Conservation (phyloP, 30 jellyfish, hydroid and myxozoan genomes). For the Cassiopea andromeda region DNA sequence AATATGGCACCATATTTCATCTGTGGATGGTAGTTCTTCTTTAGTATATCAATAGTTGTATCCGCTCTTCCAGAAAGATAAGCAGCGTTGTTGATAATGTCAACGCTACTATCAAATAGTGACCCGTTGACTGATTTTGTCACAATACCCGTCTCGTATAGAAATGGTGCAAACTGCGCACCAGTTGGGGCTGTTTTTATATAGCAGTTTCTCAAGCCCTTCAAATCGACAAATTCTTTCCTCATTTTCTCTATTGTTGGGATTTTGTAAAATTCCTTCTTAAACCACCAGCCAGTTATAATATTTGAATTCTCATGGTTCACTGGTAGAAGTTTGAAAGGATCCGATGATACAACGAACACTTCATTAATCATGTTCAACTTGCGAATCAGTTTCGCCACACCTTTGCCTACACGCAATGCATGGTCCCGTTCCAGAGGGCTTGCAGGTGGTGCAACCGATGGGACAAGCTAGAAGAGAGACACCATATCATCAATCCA, state of each 20-base stretch:
- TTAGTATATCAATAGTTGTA: slow-evolving; percentile 7
- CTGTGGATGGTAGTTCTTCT: slow-evolving; percentile 26
- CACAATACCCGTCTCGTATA: slow-evolving; percentile 79
- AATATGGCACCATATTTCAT: slow-evolving; percentile 37
- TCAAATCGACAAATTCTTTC: slow-evolving; percentile 73
- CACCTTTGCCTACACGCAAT: slow-evolving; percentile 49
- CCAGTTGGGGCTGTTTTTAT: slow-evolving; percentile 70
- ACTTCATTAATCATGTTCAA: slow-evolving; percentile 76
- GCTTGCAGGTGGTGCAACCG: slow-evolving; percentile 72
- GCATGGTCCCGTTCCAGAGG: slow-evolving; percentile 81
- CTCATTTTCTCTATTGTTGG: slow-evolving; percentile 59
- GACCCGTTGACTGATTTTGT: slow-evolving; percentile 85
- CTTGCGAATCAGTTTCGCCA: slow-evolving; percentile 66
- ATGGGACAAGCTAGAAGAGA: slow-evolving; percentile 70
- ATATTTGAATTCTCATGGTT: slow-evolving; percentile 54
- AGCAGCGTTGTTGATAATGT: slow-evolving; percentile 32
- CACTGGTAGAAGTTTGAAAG: slow-evolving; percentile 65
- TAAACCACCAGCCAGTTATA: slow-evolving; percentile 84
- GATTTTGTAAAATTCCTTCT: slow-evolving; percentile 51
- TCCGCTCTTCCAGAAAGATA: slow-evolving; percentile 27
- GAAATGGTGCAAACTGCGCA: slow-evolving; percentile 56
- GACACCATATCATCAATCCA: neutral
- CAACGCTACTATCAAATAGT: slow-evolving; percentile 72
- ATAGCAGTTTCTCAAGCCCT: slow-evolving; percentile 73
- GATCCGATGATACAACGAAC: slow-evolving; percentile 79